These are phyloP conservation scores for Cydia amplana DNA, from an alignment of 1,140 invertebrate species.

Conservation along the genomic window DNA sequence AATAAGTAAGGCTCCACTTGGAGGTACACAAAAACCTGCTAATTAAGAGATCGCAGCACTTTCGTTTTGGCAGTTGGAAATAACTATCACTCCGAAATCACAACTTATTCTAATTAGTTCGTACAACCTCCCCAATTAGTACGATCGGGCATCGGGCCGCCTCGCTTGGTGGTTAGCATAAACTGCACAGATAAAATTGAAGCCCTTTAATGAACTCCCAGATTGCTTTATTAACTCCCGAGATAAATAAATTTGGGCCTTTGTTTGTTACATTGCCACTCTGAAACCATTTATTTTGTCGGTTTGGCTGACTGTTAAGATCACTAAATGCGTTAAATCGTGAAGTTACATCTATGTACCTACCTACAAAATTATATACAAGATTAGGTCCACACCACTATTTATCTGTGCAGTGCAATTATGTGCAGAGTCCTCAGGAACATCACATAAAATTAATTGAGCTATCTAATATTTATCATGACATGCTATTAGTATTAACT, in stretches of 20 bases:
- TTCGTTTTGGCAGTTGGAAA: constrained; percentile 41
- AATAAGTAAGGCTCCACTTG: too few species aligned
- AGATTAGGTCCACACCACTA: neutral
- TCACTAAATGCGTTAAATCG: constrained; percentile 1
- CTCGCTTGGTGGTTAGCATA: constrained; percentile 53
- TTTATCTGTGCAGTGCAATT: neutral
- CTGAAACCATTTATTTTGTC: constrained; percentile 9
- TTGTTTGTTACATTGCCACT: constrained; percentile 35
- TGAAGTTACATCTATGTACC: neutral
- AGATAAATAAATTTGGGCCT: constrained; percentile 48
- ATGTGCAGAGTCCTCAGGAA: neutral
- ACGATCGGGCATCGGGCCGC: constrained; percentile 50
- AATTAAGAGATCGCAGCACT: constrained; percentile 38
- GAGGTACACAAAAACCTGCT: neutral
- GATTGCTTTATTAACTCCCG: constrained; percentile 53
- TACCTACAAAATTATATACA: neutral
- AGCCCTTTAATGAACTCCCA: constrained; percentile 57
- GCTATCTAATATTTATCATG: too few species aligned
- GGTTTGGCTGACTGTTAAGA: constrained; percentile 10
- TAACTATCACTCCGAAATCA: constrained; percentile 44
- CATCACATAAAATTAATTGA: too few species aligned
- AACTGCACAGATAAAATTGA: constrained; percentile 64
- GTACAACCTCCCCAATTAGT: constrained; percentile 59
- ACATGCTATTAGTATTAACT: too few species aligned
- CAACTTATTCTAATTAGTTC: constrained; percentile 64